phyloP scores from a whole-genome alignment of 2,797 vertebrate genomes.

The Selene dorsalis region DNA sequence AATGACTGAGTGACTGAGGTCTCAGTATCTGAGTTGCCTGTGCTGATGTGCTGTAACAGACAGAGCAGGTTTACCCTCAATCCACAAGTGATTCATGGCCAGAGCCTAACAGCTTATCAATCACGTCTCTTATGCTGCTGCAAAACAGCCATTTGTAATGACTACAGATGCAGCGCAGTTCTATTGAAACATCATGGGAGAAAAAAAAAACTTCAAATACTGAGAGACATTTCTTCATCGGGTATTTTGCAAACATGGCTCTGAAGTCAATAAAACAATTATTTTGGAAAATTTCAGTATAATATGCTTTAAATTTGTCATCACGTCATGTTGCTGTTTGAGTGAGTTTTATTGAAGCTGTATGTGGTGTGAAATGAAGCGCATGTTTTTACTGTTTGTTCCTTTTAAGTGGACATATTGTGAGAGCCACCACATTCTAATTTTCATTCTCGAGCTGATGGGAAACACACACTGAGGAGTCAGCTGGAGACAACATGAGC shows the following conservation, averaged over 20 bases:
- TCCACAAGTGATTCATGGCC: constrained; percentile 72
- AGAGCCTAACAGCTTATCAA: constrained; percentile 74
- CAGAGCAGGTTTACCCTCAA: constrained; percentile 67
- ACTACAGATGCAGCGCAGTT: constrained; percentile 6
- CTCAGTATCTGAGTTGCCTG: constrained; percentile 55
- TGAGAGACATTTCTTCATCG: constrained; percentile 15
- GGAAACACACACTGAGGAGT: constrained; percentile 14
- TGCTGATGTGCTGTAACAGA: constrained; percentile 71
- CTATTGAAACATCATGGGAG: background rate
- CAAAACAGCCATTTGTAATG: constrained; percentile 2
- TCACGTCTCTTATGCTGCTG: constrained; percentile 57
- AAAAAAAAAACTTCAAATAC: constrained; percentile 6
- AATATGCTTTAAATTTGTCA: constrained; percentile 26
- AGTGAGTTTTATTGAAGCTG: constrained; percentile 6
- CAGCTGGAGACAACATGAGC: constrained; percentile 46
- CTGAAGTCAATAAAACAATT: constrained; percentile 14
- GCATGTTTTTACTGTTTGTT: constrained; percentile 42
- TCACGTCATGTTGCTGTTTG: constrained; percentile 1
- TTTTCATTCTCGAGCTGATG: constrained; percentile 30
- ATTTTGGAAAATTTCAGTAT: constrained; percentile 1
- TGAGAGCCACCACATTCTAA: constrained; percentile 40
- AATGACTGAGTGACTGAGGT: constrained; percentile 47
- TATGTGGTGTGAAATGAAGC: constrained; percentile 40
- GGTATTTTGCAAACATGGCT: constrained; percentile 16
- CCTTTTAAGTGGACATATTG: constrained; percentile 41